phyloP scores from a whole-genome alignment of 2,797 vertebrate genomes.

The Brotula barbata region DNA sequence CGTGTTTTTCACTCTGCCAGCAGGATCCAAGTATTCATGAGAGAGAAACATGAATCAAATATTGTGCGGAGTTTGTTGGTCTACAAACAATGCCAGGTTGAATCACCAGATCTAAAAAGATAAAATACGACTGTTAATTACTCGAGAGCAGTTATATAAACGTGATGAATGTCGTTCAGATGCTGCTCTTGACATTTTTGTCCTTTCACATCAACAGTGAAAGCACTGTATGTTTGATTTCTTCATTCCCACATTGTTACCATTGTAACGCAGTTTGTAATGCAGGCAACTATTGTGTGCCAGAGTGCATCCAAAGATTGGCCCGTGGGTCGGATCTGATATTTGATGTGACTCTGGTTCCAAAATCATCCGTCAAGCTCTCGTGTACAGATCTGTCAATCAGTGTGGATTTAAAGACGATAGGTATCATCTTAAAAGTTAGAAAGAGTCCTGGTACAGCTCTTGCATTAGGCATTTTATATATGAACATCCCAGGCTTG shows the following conservation, averaged over 20 bases:
- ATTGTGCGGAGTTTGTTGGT: slow-evolving; percentile 34
- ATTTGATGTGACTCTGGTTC: neutral
- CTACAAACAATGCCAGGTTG: slow-evolving; percentile 55
- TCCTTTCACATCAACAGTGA: slow-evolving; percentile 19
- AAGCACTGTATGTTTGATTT: slow-evolving; percentile 2
- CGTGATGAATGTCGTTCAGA: slow-evolving; percentile 47
- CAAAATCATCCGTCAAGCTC: neutral
- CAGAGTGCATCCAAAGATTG: no score
- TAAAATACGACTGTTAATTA: slow-evolving; percentile 33
- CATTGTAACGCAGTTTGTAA: neutral
- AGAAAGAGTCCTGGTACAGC: no score
- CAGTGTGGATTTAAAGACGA: no score
- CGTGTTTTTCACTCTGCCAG: slow-evolving; percentile 59
- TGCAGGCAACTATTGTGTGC: slow-evolving; percentile 1
- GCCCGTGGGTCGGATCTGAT: neutral
- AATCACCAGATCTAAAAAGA: slow-evolving; percentile 60
- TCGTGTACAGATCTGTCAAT: no score
- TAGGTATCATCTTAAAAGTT: no score
- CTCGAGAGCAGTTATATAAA: slow-evolving; percentile 36
- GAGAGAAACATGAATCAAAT: slow-evolving; percentile 54
- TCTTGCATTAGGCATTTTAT: no score
- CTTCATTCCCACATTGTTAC: neutral
- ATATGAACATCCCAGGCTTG: neutral
- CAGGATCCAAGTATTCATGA: slow-evolving; percentile 65
- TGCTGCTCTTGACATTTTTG: slow-evolving; percentile 2